Evolutionary conservation across 2,888 invertebrate species (phyloP), one percentile per base, ranked within the genome.

Genomic region (Cantharis lateralis): DNA sequence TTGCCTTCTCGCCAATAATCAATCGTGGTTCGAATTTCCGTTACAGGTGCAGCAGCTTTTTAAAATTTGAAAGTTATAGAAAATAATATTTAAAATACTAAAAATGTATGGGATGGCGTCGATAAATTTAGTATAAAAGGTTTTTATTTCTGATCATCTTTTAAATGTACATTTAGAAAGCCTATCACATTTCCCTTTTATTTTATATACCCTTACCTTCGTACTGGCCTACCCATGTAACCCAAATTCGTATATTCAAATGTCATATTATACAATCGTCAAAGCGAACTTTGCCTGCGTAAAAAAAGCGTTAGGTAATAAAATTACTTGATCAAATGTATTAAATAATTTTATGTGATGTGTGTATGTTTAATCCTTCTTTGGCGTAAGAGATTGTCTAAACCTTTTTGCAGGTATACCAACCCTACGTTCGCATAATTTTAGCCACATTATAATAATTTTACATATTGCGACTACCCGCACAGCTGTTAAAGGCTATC

Each of bases 401-500:
- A 66, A 82, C 83, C 84, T 82, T 82, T 81, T 83, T 82, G 82
- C 84, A 85, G 85, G 85, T 85, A 85, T 80, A 70, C 78, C 70
- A 77, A 79, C 77, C 75, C 78, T 75, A 72, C 68, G 62, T 72
- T 79, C 80, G 83, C 83, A 84, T 84, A 84, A 83, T 84, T 84
- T 84, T 82, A 81, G 77, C 81, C 81, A 84, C 84, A 84, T 84
- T 83, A 83, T 81, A 84, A 84, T 84, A 85, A 81, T 81, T 79
- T 77, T 79, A 79, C 79, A 79, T 79, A 79, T 76, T 74, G 71
- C 74, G 32, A 75, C 70, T 62, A 71, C 62, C 71, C 61, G 72
- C 68, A 70, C 78, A 78, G 78, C 78, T 78, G 78, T 72, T 75
- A 77, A 74, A 70, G 68, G 68, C 64, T 63, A 61, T 70, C 71